Evolutionary conservation across 2,113 vertebrate genomes (phyloP).

Genomic region (Mustela nigripes): DNA sequence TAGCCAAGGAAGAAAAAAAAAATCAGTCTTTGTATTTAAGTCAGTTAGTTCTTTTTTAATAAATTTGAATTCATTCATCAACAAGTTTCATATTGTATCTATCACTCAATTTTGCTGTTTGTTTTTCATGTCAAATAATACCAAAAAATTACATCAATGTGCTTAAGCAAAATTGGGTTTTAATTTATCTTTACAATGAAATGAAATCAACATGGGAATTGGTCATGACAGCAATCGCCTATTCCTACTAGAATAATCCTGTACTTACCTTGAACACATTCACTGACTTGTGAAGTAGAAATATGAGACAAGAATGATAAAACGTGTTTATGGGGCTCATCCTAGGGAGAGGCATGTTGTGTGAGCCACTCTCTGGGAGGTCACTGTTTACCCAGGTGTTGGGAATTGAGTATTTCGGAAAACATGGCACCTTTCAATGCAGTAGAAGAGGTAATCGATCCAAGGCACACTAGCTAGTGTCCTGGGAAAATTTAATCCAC

Average conservation of each 20-base stretch:
- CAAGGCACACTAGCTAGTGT: constrained; percentile 75
- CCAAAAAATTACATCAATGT: constrained; percentile 88
- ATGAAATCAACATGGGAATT: constrained; percentile 81
- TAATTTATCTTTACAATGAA: constrained; percentile 86
- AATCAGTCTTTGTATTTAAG: constrained; percentile 68
- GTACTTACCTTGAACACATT: constrained; percentile 82
- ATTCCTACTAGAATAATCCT: constrained; percentile 76
- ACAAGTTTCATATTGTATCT: constrained; percentile 87
- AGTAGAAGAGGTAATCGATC: constrained; percentile 78
- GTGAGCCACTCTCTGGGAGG: constrained; percentile 56
- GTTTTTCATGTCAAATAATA: constrained; percentile 87
- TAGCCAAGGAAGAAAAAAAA: constrained; percentile 50
- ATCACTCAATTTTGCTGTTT: constrained; percentile 86
- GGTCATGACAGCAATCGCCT: constrained; percentile 72
- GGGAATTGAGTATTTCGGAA: constrained; percentile 74
- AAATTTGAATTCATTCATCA: constrained; percentile 89
- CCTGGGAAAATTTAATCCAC: constrained; percentile 70
- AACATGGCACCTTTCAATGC: constrained; percentile 78
- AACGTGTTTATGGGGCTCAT: not conserved
- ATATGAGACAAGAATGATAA: constrained; percentile 61
- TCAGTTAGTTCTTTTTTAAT: constrained; percentile 88
- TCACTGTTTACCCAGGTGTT: constrained; percentile 54
- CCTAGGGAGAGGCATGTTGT: not conserved
- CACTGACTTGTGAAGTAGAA: constrained; percentile 77
- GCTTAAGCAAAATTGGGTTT: constrained; percentile 86